Percentiles rank a stretch among this genome's conserved stretches.
Conservation (phyloP, 2,113 vertebrate species). For the Bos javanicus region DNA sequence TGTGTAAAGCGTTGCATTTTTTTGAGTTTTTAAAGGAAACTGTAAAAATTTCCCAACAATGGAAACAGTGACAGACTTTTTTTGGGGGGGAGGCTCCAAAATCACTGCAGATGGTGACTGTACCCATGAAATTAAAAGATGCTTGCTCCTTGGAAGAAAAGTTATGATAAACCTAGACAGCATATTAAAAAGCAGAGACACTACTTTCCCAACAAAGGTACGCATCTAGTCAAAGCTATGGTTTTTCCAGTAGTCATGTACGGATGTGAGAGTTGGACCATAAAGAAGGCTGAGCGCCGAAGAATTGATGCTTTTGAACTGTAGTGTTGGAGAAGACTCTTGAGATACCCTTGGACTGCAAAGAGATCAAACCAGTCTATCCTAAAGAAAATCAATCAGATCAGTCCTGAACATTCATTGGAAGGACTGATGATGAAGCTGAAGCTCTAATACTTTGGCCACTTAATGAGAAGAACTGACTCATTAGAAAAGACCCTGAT, state of each 20-base stretch:
- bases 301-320: neutral
- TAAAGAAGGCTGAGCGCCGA: neutral
- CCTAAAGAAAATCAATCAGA: neutral
- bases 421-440: neutral
- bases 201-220: neutral
- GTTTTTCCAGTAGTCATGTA: neutral
- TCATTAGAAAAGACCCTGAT: neutral
- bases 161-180: neutral
- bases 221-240: neutral
- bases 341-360: neutral
- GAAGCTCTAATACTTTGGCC: neutral
- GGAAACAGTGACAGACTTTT: neutral
- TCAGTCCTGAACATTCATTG: neutral
- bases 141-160: neutral
- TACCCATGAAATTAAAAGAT: neutral
- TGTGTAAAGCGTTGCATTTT: neutral
- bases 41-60: neutral
- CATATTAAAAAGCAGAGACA: neutral
- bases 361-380: neutral
- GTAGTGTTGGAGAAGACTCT: neutral
- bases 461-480: neutral
- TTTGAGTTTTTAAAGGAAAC: neutral
- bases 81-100: neutral
- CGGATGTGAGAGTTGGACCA: neutral
- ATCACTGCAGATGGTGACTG: neutral